These are phyloP conservation scores for Eupeodes latifasciatus DNA, from an alignment of 2,888 invertebrate species.

Conservation along the genomic window DNA sequence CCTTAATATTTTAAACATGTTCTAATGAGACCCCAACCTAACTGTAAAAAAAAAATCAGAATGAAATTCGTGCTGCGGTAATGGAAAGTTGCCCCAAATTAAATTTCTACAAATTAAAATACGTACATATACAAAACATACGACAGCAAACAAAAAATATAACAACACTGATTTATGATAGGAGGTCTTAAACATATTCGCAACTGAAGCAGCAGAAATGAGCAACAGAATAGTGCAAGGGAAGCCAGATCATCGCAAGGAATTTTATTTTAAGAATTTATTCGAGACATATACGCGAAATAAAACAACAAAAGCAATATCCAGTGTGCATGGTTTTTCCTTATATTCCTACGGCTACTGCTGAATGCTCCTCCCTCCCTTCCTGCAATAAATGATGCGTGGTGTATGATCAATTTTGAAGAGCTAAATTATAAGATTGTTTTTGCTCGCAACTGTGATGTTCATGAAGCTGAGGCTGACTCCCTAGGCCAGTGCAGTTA, in stretches of 20 bases:
- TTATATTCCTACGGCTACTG: constrained; percentile 35
- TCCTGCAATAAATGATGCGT: constrained; percentile 54
- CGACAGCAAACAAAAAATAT: neutral
- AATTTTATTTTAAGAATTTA: constrained; percentile 62
- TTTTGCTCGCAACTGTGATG: constrained; percentile 21
- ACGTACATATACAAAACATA: neutral
- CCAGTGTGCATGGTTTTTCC: constrained; percentile 27
- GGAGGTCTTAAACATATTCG: constrained; percentile 52
- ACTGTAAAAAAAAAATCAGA: too few relatives aligned
- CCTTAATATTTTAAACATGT: too few relatives aligned
- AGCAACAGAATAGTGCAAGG: constrained; percentile 43
- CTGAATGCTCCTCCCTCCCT: constrained; percentile 10
- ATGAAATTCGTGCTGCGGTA: too few relatives aligned
- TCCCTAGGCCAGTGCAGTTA: constrained; percentile 6
- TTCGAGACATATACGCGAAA: constrained; percentile 35
- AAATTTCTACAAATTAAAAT: too few relatives aligned
- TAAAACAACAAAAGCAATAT: constrained; percentile 10
- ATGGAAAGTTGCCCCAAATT: too few relatives aligned
- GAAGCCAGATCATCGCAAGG: constrained; percentile 38
- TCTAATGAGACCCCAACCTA: too few relatives aligned
- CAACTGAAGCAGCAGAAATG: constrained; percentile 14
- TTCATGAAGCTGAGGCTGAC: constrained; percentile 21
- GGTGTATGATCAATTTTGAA: constrained; percentile 51
- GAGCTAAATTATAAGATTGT: constrained; percentile 40
- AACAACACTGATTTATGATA: constrained; percentile 36